phyloP scores from a whole-genome alignment of 2,113 vertebrate genomes.

The Rhinopomastus cyanomelas region DNA sequence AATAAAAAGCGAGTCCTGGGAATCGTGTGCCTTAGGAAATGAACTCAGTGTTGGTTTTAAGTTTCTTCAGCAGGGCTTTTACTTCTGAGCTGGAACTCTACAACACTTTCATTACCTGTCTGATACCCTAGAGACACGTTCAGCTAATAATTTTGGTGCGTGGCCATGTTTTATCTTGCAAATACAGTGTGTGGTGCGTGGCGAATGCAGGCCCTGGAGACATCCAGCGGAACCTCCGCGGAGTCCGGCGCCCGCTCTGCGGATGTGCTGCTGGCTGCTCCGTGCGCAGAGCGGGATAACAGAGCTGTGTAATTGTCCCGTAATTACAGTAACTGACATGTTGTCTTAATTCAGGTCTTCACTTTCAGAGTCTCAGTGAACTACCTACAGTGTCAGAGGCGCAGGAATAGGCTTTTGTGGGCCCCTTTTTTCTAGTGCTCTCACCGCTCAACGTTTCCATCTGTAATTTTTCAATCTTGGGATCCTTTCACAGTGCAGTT shows the following conservation, averaged over 20 bases:
- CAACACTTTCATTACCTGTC: neutral
- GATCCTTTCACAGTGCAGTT: neutral
- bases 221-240: neutral
- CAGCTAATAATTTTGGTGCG: neutral
- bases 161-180: neutral
- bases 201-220: neutral
- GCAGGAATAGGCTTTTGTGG: neutral
- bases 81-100: neutral
- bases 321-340: slow-evolving; percentile 18
- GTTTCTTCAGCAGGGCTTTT: neutral
- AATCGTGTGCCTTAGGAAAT: neutral
- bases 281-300: neutral
- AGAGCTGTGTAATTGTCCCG: neutral
- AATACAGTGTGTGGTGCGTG: neutral
- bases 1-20: slow-evolving; percentile 5
- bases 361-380: slow-evolving; percentile 17
- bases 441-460: neutral
- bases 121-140: accelerated
- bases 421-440: neutral
- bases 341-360: slow-evolving; percentile 36
- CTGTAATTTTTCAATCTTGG: neutral
- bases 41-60: neutral
- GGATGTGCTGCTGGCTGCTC: neutral
- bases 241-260: neutral
- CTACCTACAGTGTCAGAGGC: neutral